These are phyloP conservation scores for Leucosticte australis DNA, from an alignment of 2,113 vertebrate species.

Conservation along the genomic window DNA sequence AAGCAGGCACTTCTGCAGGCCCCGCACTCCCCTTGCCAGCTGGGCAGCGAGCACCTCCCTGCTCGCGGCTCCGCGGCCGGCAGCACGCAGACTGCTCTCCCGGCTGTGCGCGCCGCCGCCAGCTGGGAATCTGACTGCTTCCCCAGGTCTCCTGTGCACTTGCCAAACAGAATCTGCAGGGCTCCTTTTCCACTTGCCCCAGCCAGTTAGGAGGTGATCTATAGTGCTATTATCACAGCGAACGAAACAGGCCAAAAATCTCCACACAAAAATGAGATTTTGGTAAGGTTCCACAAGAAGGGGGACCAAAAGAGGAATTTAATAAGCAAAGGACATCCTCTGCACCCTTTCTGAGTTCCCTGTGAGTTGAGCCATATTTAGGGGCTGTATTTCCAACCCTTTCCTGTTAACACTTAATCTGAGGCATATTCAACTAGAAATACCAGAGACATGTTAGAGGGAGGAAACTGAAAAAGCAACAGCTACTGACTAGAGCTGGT, in stretches of 20 bases:
- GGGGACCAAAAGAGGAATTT: not conserved
- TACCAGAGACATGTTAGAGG: not conserved
- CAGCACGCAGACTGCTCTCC: constrained; percentile 6
- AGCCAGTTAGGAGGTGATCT: constrained; percentile 22
- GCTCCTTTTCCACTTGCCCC: constrained; percentile 18
- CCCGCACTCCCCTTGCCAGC: not conserved
- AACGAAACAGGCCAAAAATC: not conserved
- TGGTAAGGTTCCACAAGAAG: not conserved
- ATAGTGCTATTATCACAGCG: not conserved
- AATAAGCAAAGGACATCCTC: not conserved
- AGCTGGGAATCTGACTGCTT: constrained; percentile 56
- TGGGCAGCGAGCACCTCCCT: not conserved
- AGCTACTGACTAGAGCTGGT: constrained; percentile 10
- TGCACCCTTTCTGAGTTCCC: not conserved
- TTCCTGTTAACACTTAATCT: not conserved
- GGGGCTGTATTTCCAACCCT: not conserved
- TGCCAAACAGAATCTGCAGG: constrained; percentile 5
- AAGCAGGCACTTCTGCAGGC: constrained; percentile 37
- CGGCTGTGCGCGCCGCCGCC: not conserved
- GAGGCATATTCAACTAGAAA: not conserved
- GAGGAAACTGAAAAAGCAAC: not conserved
- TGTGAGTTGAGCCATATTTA: not conserved
- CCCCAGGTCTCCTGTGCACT: constrained; percentile 23
- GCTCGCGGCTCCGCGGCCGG: constrained; percentile 6
- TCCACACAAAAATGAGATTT: not conserved